Conservation (phyloP, 2,888 invertebrate genomes). For the Podabrus alpinus region DNA sequence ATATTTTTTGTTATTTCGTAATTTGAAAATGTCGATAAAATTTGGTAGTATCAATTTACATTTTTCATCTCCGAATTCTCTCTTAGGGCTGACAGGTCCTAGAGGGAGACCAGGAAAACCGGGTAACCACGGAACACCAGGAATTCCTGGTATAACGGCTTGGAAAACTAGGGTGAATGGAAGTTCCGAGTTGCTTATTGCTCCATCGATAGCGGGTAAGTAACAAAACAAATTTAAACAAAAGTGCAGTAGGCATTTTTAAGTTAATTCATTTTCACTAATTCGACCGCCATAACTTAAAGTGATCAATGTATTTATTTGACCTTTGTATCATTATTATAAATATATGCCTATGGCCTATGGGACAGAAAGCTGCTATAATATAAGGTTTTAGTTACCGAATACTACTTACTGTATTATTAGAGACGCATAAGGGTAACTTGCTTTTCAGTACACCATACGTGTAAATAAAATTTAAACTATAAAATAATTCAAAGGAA, state of each 20-base stretch:
- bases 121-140: constrained; percentile 74
- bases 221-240: not conserved
- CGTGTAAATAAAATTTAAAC: not conserved
- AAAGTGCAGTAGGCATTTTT: too few species aligned
- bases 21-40: not conserved
- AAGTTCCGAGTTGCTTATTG: constrained; percentile 73
- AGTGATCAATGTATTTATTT: too few species aligned
- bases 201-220: constrained; percentile 82
- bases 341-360: too few species aligned
- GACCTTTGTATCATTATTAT: too few species aligned
- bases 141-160: constrained; percentile 80
- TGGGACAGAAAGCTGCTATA: too few species aligned
- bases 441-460: too few species aligned
- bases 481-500: not conserved
- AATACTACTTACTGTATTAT: too few species aligned
- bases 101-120: constrained; percentile 75
- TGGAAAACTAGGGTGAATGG: constrained; percentile 69
- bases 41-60: not conserved
- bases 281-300: too few species aligned
- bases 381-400: too few species aligned
- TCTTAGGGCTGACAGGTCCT: constrained; percentile 64
- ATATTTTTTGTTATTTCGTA: not conserved
- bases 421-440: too few species aligned
- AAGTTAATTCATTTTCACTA: too few species aligned
- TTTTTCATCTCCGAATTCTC: not conserved